Percentiles rank a stretch among this genome's conserved stretches.
Evolutionary conservation across 2,797 vertebrate genomes (phyloP).

Genomic region (Chloroceryle inda): DNA sequence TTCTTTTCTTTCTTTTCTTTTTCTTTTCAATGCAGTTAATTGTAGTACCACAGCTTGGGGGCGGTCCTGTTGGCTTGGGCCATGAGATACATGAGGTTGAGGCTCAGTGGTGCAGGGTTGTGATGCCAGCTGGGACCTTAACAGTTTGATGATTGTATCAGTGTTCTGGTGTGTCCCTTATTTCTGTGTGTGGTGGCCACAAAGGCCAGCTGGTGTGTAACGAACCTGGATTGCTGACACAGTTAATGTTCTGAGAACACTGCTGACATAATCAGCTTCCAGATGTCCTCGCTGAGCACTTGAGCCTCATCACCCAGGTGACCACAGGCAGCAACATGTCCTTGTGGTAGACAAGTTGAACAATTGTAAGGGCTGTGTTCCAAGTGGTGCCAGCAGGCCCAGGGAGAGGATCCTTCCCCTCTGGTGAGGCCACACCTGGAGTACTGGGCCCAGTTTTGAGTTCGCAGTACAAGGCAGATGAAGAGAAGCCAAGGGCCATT

Average conservation of each 20-base stretch:
- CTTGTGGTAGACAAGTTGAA: neutral
- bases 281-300: neutral
- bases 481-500: neutral
- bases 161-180: neutral
- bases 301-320: neutral
- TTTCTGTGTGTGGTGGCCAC: neutral
- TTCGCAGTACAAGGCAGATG: neutral
- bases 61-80: rapidly evolving
- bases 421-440: neutral
- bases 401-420: neutral
- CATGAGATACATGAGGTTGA: rapidly evolving
- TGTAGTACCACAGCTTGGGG: neutral
- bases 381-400: neutral
- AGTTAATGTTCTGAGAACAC: no score
- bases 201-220: no score
- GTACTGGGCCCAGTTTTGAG: neutral
- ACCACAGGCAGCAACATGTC: neutral
- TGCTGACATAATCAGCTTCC: neutral
- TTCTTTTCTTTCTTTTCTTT: neutral
- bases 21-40: neutral
- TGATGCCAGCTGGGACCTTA: neutral
- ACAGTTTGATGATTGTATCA: neutral
- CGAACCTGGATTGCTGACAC: neutral
- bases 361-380: neutral
- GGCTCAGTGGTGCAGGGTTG: neutral